Percentiles rank a stretch among this genome's conserved stretches.
phyloP scores from a whole-genome alignment of 2,888 invertebrate species.

The Orgyia antiqua region DNA sequence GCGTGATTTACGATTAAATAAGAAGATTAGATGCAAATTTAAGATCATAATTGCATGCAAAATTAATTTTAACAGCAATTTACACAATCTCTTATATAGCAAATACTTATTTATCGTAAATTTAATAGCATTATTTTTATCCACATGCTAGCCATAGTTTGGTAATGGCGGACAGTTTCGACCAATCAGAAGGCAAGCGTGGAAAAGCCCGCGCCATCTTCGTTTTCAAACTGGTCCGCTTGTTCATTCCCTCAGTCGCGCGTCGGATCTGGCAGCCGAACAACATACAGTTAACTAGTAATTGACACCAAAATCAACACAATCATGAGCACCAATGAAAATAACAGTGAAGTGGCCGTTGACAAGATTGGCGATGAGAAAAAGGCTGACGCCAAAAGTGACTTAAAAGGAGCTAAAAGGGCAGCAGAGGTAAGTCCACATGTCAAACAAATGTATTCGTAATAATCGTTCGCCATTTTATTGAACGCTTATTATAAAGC shows the following conservation, averaged over 20 bases:
- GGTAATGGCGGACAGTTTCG: constrained; percentile 53
- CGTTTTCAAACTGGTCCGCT: constrained; percentile 86
- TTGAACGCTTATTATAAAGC: constrained; percentile 51
- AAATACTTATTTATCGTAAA: constrained; percentile 19
- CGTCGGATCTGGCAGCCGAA: constrained; percentile 80
- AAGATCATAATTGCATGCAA: constrained; percentile 2
- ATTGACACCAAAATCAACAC: constrained; percentile 67
- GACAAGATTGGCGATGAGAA: constrained; percentile 90
- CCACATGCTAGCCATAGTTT: constrained; percentile 60
- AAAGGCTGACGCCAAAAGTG: constrained; percentile 85
- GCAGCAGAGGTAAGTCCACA: constrained; percentile 89
- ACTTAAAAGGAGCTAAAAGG: constrained; percentile 91
- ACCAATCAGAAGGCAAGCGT: constrained; percentile 59
- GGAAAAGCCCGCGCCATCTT: constrained; percentile 86
- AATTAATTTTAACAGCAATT: constrained; percentile 38
- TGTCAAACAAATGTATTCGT: constrained; percentile 68
- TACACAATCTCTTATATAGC: constrained; percentile 4
- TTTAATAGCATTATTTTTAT: constrained; percentile 34
- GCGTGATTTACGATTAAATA: constrained; percentile 20
- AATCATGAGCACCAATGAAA: constrained; percentile 82
- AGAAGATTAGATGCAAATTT: constrained; percentile 2
- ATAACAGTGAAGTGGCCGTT: constrained; percentile 90
- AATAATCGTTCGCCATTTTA: constrained; percentile 77
- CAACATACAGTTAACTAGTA: constrained; percentile 55
- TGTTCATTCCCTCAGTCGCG: constrained; percentile 80